phyloP scores from a whole-genome alignment of 1,140 invertebrate genomes.

The Drosophila nigromelanica region DNA sequence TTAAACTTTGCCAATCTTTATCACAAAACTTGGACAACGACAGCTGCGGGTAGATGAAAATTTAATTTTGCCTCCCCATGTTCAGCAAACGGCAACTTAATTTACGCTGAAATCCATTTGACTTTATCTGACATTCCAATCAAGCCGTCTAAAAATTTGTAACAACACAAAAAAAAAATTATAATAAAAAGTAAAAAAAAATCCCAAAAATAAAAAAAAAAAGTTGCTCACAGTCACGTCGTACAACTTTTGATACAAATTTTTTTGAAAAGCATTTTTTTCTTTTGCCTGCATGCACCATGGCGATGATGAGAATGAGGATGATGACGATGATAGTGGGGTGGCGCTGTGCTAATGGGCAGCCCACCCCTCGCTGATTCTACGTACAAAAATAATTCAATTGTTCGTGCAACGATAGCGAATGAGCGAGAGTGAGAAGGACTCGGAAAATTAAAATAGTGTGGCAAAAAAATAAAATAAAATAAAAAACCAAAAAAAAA shows the following conservation, averaged over 20 bases:
- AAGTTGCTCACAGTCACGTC: constrained; percentile 72
- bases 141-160: constrained; percentile 79
- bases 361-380: constrained; percentile 67
- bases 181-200: constrained; percentile 46
- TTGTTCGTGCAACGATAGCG: constrained; percentile 67
- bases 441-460: constrained; percentile 81
- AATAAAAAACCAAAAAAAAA: constrained; percentile 12
- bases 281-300: constrained; percentile 24
- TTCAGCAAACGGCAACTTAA: constrained; percentile 68
- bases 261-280: constrained; percentile 61
- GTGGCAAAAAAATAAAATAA: constrained; percentile 53
- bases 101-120: constrained; percentile 83
- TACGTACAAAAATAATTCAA: constrained; percentile 82
- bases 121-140: constrained; percentile 83
- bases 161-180: constrained; percentile 67
- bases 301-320: constrained; percentile 36
- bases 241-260: constrained; percentile 79
- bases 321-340: constrained; percentile 65
- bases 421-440: constrained; percentile 47
- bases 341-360: constrained; percentile 66
- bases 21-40: constrained; percentile 32
- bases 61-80: constrained; percentile 58
- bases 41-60: constrained; percentile 43
- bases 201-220: constrained; percentile 44
- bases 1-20: constrained; percentile 38